These are phyloP conservation scores for Arion vulgaris DNA, from an alignment of 1,140 invertebrate species.

Conservation along the genomic window DNA sequence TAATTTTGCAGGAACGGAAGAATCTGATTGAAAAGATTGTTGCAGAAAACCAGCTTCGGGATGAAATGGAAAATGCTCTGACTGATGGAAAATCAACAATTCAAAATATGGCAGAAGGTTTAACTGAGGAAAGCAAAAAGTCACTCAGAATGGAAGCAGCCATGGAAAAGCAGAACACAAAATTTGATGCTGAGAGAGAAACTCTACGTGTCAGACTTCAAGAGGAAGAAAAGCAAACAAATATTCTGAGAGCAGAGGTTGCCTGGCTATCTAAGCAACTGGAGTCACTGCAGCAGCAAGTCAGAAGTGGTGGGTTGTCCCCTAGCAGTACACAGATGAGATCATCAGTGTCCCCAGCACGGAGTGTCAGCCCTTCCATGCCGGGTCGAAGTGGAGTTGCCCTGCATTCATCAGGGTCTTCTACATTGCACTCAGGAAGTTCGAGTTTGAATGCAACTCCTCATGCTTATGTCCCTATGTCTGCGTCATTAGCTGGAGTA, in stretches of 20 bases:
- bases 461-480: constrained; percentile 16
- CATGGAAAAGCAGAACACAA: constrained; percentile 85
- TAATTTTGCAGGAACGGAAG: constrained; percentile 41
- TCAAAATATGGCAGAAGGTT: constrained; percentile 87
- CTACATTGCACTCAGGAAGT: constrained; percentile 22
- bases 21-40: constrained; percentile 38
- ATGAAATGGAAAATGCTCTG: constrained; percentile 78
- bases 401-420: neutral
- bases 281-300: constrained; percentile 75
- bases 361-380: neutral
- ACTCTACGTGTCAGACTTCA: constrained; percentile 80
- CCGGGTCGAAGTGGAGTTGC: neutral
- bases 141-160: constrained; percentile 92
- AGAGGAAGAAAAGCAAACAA: constrained; percentile 75
- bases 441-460: neutral
- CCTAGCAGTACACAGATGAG: constrained; percentile 1
- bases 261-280: constrained; percentile 79
- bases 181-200: constrained; percentile 87
- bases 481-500: neutral
- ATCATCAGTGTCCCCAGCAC: constrained; percentile 9
- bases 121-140: constrained; percentile 91
- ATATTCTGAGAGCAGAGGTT: constrained; percentile 81
- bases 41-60: constrained; percentile 77
- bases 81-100: constrained; percentile 86
- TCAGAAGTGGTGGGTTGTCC: constrained; percentile 48